phyloP scores from a whole-genome alignment of 2,113 vertebrate genomes.

The Lampris megalopsis region DNA sequence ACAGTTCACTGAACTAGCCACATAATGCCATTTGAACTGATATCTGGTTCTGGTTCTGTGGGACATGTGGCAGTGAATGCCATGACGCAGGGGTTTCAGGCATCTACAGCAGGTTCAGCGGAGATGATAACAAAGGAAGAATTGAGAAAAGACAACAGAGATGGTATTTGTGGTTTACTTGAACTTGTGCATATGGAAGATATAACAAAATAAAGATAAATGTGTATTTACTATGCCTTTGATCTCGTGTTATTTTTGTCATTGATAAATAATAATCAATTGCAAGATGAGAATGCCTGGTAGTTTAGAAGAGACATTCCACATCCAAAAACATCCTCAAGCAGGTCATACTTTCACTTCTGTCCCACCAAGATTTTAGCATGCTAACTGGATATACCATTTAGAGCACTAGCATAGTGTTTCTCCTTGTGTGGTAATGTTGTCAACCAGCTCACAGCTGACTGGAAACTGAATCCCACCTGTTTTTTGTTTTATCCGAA shows the following conservation, averaged over 20 bases:
- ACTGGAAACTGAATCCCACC: neutral
- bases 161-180: constrained; percentile 24
- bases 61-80: constrained; percentile 44
- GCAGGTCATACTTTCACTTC: constrained; percentile 29
- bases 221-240: constrained; percentile 50
- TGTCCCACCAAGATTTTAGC: constrained; percentile 8
- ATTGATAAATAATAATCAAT: constrained; percentile 8
- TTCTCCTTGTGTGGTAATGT: neutral
- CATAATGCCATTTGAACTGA: constrained; percentile 37
- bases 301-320: neutral
- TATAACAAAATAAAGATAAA: constrained; percentile 59
- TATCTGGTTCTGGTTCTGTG: constrained; percentile 10
- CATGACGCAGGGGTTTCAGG: constrained; percentile 32
- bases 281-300: constrained; percentile 25
- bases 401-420: neutral
- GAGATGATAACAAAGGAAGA: constrained; percentile 1
- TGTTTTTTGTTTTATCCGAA: constrained; percentile 13
- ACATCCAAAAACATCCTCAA: neutral
- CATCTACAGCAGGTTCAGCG: neutral
- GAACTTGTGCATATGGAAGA: constrained; percentile 49
- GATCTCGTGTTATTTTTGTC: constrained; percentile 23
- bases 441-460: neutral
- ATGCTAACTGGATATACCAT: neutral
- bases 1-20: constrained; percentile 37
- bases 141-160: constrained; percentile 16